These are phyloP conservation scores for Ptilonorhynchus violaceus DNA, from an alignment of 2,113 vertebrate species.

Conservation along the genomic window DNA sequence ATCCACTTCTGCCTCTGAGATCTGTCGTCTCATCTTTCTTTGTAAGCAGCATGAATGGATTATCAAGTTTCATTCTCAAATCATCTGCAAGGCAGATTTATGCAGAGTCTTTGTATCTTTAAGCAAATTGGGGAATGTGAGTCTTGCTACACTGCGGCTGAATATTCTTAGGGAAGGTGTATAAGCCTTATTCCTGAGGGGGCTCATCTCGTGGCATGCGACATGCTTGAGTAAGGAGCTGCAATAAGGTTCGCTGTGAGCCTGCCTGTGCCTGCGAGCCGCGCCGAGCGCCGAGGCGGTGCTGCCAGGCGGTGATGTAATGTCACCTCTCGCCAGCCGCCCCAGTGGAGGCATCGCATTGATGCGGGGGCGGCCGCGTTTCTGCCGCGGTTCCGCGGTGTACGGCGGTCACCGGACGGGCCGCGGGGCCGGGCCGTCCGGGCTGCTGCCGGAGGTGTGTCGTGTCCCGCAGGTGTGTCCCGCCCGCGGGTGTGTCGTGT, in stretches of 20 bases:
- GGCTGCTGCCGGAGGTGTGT: background rate
- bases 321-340: background rate
- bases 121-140: background rate
- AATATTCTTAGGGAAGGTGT: background rate
- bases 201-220: accelerated
- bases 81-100: background rate
- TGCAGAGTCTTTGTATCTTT: background rate
- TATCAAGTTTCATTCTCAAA: background rate
- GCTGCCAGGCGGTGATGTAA: background rate
- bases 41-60: background rate
- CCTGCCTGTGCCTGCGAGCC: accelerated
- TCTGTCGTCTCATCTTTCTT: background rate
- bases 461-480: background rate
- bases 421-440: background rate
- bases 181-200: background rate
- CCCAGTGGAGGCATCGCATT: accelerated
- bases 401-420: no score
- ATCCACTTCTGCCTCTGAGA: background rate
- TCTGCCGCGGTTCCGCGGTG: background rate
- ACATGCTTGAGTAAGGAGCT: background rate
- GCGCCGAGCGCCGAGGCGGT: background rate
- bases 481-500: background rate
- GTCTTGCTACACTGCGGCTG: background rate
- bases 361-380: background rate
- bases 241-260: accelerated